Evolutionary conservation across 1,140 invertebrate genomes (phyloP).

Genomic region (Contarinia nasturtii): DNA sequence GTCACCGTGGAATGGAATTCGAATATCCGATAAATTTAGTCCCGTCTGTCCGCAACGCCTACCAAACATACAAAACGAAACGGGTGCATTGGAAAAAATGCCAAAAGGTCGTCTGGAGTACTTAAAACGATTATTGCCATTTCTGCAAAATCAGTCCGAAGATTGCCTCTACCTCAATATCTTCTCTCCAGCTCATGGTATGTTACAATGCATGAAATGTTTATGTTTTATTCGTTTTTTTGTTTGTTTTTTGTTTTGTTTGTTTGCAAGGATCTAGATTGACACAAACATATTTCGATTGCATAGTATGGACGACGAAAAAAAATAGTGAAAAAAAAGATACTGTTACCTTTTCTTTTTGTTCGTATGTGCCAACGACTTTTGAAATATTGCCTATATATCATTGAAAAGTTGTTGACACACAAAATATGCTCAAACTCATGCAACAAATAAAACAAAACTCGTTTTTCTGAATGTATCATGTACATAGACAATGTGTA

Average conservation of each 20-base stretch:
- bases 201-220: background rate
- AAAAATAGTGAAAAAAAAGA: too few species aligned
- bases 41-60: conserved; percentile 82
- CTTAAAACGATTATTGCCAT: conserved; percentile 60
- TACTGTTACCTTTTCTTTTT: too few species aligned
- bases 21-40: conserved; percentile 55
- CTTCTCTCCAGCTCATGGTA: conserved; percentile 82
- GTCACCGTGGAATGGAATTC: conserved; percentile 72
- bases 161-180: conserved; percentile 95
- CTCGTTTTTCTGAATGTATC: too few species aligned
- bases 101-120: conserved; percentile 77
- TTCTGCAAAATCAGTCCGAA: conserved; percentile 80
- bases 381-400: too few species aligned
- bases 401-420: too few species aligned
- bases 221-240: background rate
- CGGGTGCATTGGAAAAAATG: conserved; percentile 61
- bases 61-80: conserved; percentile 68
- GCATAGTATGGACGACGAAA: too few species aligned
- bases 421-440: too few species aligned
- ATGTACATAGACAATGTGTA: too few species aligned
- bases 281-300: background rate
- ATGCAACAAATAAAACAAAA: too few species aligned
- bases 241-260: background rate
- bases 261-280: too few species aligned
- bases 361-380: too few species aligned